Evolutionary conservation across 1,140 invertebrate genomes (phyloP).

Genomic region (Papilio xuthus): DNA sequence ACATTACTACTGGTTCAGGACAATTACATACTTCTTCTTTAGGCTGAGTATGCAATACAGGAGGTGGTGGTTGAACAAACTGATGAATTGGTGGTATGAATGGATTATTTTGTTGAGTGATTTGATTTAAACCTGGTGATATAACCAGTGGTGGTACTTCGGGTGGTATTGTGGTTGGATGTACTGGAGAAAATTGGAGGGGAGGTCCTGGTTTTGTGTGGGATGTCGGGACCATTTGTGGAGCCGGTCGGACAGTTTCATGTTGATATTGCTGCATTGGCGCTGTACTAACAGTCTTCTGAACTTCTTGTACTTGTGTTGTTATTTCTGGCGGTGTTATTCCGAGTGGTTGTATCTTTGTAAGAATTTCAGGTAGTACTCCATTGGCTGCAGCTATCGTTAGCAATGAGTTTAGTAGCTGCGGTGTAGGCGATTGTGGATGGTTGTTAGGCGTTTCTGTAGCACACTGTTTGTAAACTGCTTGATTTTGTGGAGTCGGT

Average conservation of each 20-base stretch:
- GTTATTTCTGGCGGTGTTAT: background rate
- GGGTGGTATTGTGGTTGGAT: background rate
- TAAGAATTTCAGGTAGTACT: conserved; percentile 43
- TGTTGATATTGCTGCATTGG: conserved; percentile 21
- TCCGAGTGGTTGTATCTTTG: conserved; percentile 38
- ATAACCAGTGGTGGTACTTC: conserved; percentile 28
- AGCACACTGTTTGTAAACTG: conserved; percentile 1
- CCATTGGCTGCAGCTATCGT: conserved; percentile 45
- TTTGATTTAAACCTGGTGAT: conserved; percentile 32
- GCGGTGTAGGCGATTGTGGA: conserved; percentile 29
- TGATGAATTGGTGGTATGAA: conserved; percentile 17
- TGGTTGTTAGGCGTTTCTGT: conserved; percentile 31
- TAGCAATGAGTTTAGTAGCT: conserved; percentile 49
- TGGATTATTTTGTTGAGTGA: conserved; percentile 24
- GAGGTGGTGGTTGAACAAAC: conserved; percentile 5
- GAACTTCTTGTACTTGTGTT: conserved; percentile 9
- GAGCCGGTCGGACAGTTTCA: background rate
- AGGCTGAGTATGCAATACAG: background rate
- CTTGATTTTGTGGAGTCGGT: background rate
- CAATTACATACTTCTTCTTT: conserved; percentile 29
- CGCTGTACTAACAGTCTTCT: background rate
- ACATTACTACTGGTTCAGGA: conserved; percentile 1
- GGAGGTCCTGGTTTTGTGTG: background rate
- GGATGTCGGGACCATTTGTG: conserved; percentile 9
- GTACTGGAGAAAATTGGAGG: background rate